Conservation (phyloP, 2,113 vertebrate genomes). For the Laticauda colubrina region DNA sequence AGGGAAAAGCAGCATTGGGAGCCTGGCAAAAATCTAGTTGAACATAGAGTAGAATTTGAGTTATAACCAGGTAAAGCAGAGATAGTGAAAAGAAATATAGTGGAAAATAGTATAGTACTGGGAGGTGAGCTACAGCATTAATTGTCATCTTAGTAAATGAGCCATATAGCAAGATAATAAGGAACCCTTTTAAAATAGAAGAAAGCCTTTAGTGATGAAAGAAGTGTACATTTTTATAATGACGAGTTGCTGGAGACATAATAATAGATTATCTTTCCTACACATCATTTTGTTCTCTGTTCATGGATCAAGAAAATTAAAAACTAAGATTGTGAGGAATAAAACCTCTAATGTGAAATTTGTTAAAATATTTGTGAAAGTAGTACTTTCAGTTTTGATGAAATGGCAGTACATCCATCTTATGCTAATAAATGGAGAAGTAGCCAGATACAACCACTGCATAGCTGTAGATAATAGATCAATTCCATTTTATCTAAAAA, state of each 20-base stretch:
- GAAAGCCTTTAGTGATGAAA: background rate
- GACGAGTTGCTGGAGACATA: background rate
- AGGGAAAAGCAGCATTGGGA: background rate
- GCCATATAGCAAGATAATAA: background rate
- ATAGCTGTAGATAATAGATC: background rate
- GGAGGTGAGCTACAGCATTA: background rate
- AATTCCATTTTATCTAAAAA: background rate
- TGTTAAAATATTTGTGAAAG: background rate
- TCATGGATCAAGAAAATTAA: background rate
- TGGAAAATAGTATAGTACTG: background rate
- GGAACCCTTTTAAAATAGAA: background rate
- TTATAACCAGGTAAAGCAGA: background rate
- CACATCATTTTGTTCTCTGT: too few species aligned
- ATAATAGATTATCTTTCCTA: background rate
- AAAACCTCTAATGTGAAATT: background rate
- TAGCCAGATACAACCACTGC: background rate
- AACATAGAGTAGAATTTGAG: background rate
- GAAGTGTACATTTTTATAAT: background rate
- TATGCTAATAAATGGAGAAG: background rate
- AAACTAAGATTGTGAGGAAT: background rate
- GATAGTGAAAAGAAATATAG: background rate
- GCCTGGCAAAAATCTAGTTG: background rate
- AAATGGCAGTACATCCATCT: background rate
- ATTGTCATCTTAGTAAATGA: background rate
- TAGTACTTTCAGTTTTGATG: background rate